A percentile compares a stretch with the other conserved stretches of the same genome.
Evolutionary conservation across 2,888 invertebrate genomes (phyloP).

Genomic region (Aleiodes testaceus): DNA sequence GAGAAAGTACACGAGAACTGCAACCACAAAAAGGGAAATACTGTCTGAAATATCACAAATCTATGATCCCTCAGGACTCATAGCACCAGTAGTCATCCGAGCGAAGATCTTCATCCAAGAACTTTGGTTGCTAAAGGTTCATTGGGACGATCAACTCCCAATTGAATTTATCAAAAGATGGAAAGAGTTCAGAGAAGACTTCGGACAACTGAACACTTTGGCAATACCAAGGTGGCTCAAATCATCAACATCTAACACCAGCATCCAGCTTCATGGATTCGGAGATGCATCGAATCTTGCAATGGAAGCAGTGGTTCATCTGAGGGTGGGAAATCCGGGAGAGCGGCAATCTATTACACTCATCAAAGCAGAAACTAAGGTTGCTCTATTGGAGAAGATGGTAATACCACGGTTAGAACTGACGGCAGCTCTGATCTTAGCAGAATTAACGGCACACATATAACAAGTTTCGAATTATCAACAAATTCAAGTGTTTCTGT

Average conservation of each 20-base stretch:
- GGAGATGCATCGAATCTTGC: slow-evolving; percentile 52
- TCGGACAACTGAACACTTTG: slow-evolving; percentile 9
- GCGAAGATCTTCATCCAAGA: slow-evolving; percentile 45
- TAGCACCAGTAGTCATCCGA: slow-evolving; percentile 37
- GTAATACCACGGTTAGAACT: slow-evolving; percentile 53
- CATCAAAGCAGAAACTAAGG: slow-evolving; percentile 45
- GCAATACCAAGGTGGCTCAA: slow-evolving; percentile 42
- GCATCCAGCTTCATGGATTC: slow-evolving; percentile 49
- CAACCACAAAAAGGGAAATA: slow-evolving; percentile 36
- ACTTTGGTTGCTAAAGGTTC: slow-evolving; percentile 39
- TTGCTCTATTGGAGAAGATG: slow-evolving; percentile 49
- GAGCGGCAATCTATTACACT: slow-evolving; percentile 18
- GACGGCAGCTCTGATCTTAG: no score
- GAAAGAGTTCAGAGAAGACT: background rate
- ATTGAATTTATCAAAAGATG: background rate
- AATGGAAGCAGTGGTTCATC: slow-evolving; percentile 51
- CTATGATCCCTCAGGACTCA: slow-evolving; percentile 42
- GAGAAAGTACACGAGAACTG: background rate
- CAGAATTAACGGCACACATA: no score
- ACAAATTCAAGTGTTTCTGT: no score
- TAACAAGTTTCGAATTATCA: no score
- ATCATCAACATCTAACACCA: background rate
- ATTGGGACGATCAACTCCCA: slow-evolving; percentile 42
- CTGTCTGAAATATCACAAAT: slow-evolving; percentile 41
- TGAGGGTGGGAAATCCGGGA: slow-evolving; percentile 11